Conservation (phyloP, 2,797 vertebrate genomes). For the Sphaeramia orbicularis region DNA sequence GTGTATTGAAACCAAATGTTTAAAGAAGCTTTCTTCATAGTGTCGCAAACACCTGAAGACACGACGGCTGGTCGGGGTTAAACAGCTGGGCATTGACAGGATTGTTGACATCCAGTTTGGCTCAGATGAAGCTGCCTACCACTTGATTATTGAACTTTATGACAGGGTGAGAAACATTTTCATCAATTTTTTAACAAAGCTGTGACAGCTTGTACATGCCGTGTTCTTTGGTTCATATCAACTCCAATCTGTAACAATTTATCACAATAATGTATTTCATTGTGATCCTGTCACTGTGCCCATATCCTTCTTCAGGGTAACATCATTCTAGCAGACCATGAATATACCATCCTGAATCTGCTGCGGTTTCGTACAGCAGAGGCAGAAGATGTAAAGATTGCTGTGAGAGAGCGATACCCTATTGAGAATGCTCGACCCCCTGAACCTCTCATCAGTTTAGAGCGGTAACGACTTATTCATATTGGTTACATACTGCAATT, state of each 20-base stretch:
- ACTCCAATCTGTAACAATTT: not conserved
- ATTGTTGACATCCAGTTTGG: constrained; percentile 98
- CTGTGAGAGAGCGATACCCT: constrained; percentile 94
- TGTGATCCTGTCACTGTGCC: constrained; percentile 1
- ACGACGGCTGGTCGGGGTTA: constrained; percentile 89
- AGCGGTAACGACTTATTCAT: constrained; percentile 81
- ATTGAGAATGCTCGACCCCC: constrained; percentile 88
- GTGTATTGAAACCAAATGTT: not conserved
- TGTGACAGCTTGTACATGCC: not conserved
- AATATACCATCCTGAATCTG: constrained; percentile 95
- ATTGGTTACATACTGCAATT: constrained; percentile 2
- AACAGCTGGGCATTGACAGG: constrained; percentile 94
- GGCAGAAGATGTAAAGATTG: constrained; percentile 94
- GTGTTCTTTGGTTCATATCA: not conserved
- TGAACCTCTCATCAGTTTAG: constrained; percentile 87
- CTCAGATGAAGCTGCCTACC: constrained; percentile 95
- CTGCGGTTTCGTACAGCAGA: constrained; percentile 93
- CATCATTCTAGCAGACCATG: constrained; percentile 92
- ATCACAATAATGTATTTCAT: not conserved
- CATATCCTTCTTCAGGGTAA: constrained; percentile 88
- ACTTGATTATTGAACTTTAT: constrained; percentile 95
- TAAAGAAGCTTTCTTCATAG: constrained; percentile 70
- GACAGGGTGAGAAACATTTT: constrained; percentile 89
- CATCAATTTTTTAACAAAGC: too few species aligned
- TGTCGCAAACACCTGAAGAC: constrained; percentile 95